Conservation (phyloP, 2,888 invertebrate species). For the Latrodectus elegans region DNA sequence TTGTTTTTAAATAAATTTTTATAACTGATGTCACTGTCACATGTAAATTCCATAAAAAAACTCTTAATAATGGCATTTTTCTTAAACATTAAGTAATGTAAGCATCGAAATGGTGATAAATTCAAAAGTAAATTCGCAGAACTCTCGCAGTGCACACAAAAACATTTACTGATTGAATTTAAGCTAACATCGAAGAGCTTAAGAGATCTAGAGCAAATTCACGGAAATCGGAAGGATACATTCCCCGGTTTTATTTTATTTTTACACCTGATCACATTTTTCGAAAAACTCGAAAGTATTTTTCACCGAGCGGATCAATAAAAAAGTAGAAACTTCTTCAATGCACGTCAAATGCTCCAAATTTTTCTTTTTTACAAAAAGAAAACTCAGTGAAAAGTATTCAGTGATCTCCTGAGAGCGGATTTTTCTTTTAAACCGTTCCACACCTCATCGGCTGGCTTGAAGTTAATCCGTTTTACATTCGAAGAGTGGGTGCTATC, state of each 20-base stretch:
- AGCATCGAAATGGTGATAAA: neutral
- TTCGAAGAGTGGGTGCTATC: constrained; percentile 45
- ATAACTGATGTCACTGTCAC: too few species aligned
- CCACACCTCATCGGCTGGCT: constrained; percentile 56
- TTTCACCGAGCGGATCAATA: constrained; percentile 51
- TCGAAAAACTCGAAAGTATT: constrained; percentile 42
- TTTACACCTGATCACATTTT: constrained; percentile 61
- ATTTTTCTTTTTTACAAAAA: neutral
- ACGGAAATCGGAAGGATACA: constrained; percentile 1
- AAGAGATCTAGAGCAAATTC: neutral
- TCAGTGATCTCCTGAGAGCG: constrained; percentile 36
- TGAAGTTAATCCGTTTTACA: constrained; percentile 66
- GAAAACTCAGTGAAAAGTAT: neutral
- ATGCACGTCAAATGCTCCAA: constrained; percentile 36
- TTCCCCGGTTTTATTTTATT: constrained; percentile 23
- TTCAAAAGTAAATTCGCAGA: constrained; percentile 33
- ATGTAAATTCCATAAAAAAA: too few species aligned
- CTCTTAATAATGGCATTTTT: too few species aligned
- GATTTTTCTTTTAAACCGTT: constrained; percentile 52
- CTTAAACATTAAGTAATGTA: too few species aligned
- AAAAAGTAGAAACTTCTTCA: constrained; percentile 21
- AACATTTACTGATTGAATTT: too few species aligned
- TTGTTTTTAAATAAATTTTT: too few species aligned
- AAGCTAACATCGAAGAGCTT: neutral
- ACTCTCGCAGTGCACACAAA: neutral